Evolutionary conservation across 2,888 invertebrate genomes (phyloP), one percentile per base, ranked within the genome.

Genomic region (Rugalucina vietnamica): DNA sequence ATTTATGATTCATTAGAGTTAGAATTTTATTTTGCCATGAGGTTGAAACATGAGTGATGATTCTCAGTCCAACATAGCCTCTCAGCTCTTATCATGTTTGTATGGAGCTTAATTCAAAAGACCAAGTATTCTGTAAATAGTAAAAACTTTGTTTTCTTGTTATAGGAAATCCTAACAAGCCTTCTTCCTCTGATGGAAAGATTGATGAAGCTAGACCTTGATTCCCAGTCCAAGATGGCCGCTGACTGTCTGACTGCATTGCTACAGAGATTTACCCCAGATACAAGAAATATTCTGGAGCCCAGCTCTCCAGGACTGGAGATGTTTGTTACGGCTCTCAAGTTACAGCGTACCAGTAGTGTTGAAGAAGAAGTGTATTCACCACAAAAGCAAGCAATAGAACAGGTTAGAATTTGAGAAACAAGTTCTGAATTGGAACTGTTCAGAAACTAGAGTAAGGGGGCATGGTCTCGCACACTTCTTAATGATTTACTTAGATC

Each of bases 241-340:
- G 49, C 81, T 32, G 81, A 87, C 34, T 81, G 87, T 60, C 73
- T 92, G n/a, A 73, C 78, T 12, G 83, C 87, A 24, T 65, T 93
- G 27, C 54, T 92, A 32, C 69, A 84, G n/a, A 82, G 90, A 32
- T 91, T 89, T 77, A 91, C 90, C 1, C 71, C 73, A 0, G 81
- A 88, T 1, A 90, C 90, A 27, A 85, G 86, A 14, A 69, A 50
- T 5, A 76, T 87, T 57, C 79, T 85, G n/a, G 34, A 21, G 21
- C 75, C 39, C 37, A 78, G 43, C 43, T 29, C 54, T 27, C 18
- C 75, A 32, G 84, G 84, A 50, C 54, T 87, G n/a, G 37, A 76
- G n/a, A 74, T 87, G 72, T 87, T 87, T 49, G 27, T 84, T 14
- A 80, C 70, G 57, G 79, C 79, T 34, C 34, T 65, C 1, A 65